These are phyloP conservation scores for Platycheirus albimanus DNA, from an alignment of 2,888 invertebrate genomes.

Conservation along the genomic window DNA sequence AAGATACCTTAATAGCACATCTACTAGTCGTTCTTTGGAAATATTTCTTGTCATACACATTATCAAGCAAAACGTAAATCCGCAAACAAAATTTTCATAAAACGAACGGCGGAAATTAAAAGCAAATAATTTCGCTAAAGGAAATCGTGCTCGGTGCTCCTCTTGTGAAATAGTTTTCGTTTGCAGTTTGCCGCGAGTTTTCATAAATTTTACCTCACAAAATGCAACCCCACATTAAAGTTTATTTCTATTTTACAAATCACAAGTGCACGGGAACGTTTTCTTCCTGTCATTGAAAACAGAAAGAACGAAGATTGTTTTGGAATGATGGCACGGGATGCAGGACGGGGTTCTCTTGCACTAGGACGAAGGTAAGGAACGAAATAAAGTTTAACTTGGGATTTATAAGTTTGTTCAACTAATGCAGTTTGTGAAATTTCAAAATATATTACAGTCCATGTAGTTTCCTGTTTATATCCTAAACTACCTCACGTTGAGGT, in stretches of 20 bases:
- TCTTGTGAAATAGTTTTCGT: slow-evolving; percentile 34
- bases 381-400: no score
- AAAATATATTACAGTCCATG: background rate
- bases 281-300: no score
- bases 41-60: no score
- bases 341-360: no score
- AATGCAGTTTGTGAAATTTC: background rate
- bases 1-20: no score
- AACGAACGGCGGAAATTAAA: slow-evolving; percentile 40
- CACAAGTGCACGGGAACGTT: no score
- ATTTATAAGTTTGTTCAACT: background rate
- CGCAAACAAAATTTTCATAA: background rate
- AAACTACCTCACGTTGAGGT: no score
- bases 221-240: slow-evolving; percentile 13
- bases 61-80: slow-evolving; percentile 15
- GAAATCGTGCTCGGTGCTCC: slow-evolving; percentile 35
- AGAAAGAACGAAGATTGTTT: no score
- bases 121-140: slow-evolving; percentile 48
- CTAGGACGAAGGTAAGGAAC: no score
- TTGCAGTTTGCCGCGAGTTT: background rate
- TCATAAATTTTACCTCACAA: background rate
- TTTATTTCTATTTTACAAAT: background rate
- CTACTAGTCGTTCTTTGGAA: no score
- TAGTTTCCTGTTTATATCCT: background rate
- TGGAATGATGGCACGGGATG: no score